Percentiles rank a stretch among this genome's conserved stretches.
These are phyloP conservation scores for Aspidiotus destructor DNA, from an alignment of 2,888 invertebrate species.

Conservation along the genomic window DNA sequence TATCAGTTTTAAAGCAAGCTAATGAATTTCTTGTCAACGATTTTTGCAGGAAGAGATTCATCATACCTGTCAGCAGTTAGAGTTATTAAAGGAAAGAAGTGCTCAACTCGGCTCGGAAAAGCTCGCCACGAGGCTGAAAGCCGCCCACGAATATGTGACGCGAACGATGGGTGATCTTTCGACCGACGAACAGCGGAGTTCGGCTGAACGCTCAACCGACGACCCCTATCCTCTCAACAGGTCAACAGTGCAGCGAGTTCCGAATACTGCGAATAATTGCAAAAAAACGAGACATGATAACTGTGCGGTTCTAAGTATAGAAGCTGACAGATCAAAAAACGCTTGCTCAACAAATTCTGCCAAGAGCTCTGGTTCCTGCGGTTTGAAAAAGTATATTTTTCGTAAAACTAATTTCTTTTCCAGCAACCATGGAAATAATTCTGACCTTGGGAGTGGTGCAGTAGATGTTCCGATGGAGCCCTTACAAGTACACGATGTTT, in stretches of 20 bases:
- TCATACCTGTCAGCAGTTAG: conserved; percentile 67
- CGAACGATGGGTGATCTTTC: conserved; percentile 14
- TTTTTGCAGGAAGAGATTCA: conserved; percentile 64
- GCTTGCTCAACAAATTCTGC: conserved; percentile 6
- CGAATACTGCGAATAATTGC: neutral
- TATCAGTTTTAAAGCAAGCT: too few relatives aligned
- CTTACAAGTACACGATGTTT: conserved; percentile 19
- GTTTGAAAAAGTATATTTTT: conserved; percentile 11
- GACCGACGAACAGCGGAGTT: conserved; percentile 16
- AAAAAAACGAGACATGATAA: neutral
- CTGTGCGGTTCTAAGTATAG: neutral
- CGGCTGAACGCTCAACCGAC: conserved; percentile 4
- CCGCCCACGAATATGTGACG: conserved; percentile 59
- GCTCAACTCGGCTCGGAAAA: conserved; percentile 63
- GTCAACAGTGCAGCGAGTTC: neutral
- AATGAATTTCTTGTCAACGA: neutral
- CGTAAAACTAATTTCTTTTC: conserved; percentile 9
- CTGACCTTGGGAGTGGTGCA: neutral
- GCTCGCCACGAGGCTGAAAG: conserved; percentile 61
- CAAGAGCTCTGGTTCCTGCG: conserved; percentile 1
- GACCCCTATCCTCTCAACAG: neutral
- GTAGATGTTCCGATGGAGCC: conserved; percentile 14
- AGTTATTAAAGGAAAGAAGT: conserved; percentile 67
- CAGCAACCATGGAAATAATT: conserved; percentile 10
- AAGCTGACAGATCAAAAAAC: neutral